Evolutionary conservation across 2,888 invertebrate species (phyloP), one percentile per base, ranked within the genome.

Genomic region (Nomada goodeniana): DNA sequence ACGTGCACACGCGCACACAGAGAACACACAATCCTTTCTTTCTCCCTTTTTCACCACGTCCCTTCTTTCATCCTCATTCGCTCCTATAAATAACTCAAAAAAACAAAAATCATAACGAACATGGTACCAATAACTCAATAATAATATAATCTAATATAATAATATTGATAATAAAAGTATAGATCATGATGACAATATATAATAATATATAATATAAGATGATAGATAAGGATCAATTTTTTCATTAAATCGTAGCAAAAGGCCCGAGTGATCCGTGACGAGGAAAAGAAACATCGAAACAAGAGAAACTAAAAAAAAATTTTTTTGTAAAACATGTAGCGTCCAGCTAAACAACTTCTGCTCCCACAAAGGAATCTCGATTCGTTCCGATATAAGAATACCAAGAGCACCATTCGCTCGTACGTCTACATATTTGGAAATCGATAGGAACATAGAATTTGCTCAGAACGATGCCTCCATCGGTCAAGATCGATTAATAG

Each of bases 361-460:
- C 42, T 36, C 44, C 50, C 50, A 15, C 13, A 10, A 23, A 47
- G 13, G 59, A 50, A 10, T 55, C 52, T 11, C 23, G 59, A 47
- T 65, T 59, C 52, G 44, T 72, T 61, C 29, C 73, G 69, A 63
- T 76, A 55, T 67, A 63, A 50, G 60, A 84, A 73, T 59, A 84
- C 72, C 69, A 79, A 68, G 79, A 87, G 89, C 85, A 88, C 82
- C 85, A 77, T 79, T 86, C 74, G 74, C 81, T 70, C 42, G 47
- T 55, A 47, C 26, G 47, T 80, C 67, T 87, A 36, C 36, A 36
- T 36, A 83, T 86, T 88, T 86, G 87, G 84, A 85, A 84, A 81
- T 88, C 74, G 65, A 72, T 86, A 90, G 88, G 86, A 90, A 89
- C 88, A 78, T 86, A 79, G 67, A 82, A 84, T 18, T 83, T 76